Base-by-base conservation (phyloP, 1,140 invertebrate species). In the Bombus huntii region DNA sequence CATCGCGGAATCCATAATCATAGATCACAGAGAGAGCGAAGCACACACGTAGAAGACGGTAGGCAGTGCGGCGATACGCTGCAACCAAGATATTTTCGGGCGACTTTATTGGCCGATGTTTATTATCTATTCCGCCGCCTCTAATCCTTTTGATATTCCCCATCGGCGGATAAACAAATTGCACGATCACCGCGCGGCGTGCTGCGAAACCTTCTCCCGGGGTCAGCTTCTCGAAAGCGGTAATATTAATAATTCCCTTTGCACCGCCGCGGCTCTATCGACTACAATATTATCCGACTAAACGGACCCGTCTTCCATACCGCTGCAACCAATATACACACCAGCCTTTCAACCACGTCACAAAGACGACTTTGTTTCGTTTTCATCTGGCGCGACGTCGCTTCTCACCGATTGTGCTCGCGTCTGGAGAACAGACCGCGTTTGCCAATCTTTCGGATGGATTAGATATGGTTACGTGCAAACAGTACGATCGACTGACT, bases 81-180 rank as follows among this genome's bases (percentile, higher is more conserved):
- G 88, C 87, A 86, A 75, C 81, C 65, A 72, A 85, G 91, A 90
- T 93, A 92, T 93, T 92, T 92, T 91, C 85, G 92, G 91, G 89
- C 88, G 92, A 90, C 92, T 94, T 93, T 93, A 92, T 93, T 90
- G 90, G 90, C 87, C 88, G 79, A 89, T 93, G 93, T 93, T 94
- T 93, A 92, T 94, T 93, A 93, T 94, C 91, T 88, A 89, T 93
- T 88, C 83, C 87, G 90, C 87, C 74, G 89, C 83, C 90, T 91
- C 86, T 91, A 90, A 92, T 93, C 92, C 93, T 93, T 94, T 94
- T 93, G 93, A 93, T 93, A 94, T 93, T 92, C 87, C 88, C 65
- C 86, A 80, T 90, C 83, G 88, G 78, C 80, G 91, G 83, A 88
- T 92, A 93, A 93, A 92, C 92, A 93, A 91, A 93, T 92, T 91